These are phyloP conservation scores for Ischnura elegans DNA, from an alignment of 2,888 invertebrate species.

Conservation along the genomic window DNA sequence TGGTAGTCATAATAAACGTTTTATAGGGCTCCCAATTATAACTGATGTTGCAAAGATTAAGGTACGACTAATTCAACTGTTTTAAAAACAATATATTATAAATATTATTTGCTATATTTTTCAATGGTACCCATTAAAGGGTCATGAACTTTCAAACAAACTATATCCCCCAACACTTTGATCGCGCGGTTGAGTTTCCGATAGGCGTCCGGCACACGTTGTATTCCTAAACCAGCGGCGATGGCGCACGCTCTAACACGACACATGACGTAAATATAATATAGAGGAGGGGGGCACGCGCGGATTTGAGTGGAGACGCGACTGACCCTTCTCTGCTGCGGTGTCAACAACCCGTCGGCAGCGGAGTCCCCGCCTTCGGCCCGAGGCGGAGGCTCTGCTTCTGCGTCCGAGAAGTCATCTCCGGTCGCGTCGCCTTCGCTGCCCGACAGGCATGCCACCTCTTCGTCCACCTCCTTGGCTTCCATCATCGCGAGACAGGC, in stretches of 20 bases:
- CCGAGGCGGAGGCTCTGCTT: background rate
- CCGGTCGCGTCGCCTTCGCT: background rate
- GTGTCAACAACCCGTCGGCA: conserved; percentile 6
- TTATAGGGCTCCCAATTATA: too few relatives aligned
- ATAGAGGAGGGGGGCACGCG: background rate
- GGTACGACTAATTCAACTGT: too few relatives aligned
- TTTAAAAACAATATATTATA: too few relatives aligned
- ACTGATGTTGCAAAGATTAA: too few relatives aligned
- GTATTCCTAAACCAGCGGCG: background rate
- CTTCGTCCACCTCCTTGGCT: background rate
- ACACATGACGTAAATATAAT: too few relatives aligned
- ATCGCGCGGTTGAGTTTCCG: too few relatives aligned
- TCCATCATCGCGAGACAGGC: background rate
- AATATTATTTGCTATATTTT: too few relatives aligned
- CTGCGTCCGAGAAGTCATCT: conserved; percentile 13
- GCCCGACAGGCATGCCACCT: background rate
- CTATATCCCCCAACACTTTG: too few relatives aligned
- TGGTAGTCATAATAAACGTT: too few relatives aligned
- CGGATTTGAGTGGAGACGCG: background rate
- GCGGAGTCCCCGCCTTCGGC: background rate
- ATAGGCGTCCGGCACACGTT: background rate
- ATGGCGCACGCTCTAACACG: background rate
- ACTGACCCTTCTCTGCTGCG: conserved; percentile 58
- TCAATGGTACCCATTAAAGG: too few relatives aligned
- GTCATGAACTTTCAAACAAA: too few relatives aligned